Conservation (phyloP, 2,797 vertebrate species). For the Pempheris klunzingeri region DNA sequence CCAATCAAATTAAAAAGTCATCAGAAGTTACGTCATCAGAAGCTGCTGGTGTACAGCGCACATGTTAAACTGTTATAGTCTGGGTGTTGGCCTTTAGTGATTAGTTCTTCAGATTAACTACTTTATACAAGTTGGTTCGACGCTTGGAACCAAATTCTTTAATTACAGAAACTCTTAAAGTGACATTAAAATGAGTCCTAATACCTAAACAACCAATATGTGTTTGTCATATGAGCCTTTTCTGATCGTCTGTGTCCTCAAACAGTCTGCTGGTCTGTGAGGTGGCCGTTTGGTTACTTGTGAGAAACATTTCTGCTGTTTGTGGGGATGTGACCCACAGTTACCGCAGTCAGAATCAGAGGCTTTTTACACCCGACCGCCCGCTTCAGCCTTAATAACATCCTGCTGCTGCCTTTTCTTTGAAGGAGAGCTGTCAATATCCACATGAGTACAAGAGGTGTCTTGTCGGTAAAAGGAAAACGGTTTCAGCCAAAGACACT, state of each 20-base stretch:
- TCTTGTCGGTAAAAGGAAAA: slow-evolving; percentile 5
- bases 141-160: not conserved
- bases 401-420: not conserved
- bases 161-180: too few species aligned
- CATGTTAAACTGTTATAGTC: slow-evolving; percentile 25
- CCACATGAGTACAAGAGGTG: not conserved
- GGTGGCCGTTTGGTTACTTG: not conserved
- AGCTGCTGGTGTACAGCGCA: slow-evolving; percentile 25
- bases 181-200: not conserved
- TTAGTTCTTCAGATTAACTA: slow-evolving; percentile 16
- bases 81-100: slow-evolving; percentile 18
- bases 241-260: not conserved
- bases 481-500: slow-evolving; percentile 5
- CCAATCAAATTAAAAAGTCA: too few species aligned
- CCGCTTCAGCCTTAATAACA: not conserved
- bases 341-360: not conserved
- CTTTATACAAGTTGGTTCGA: slow-evolving; percentile 7
- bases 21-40: not conserved
- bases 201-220: not conserved
- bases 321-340: not conserved
- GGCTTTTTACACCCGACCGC: slow-evolving; percentile 1
- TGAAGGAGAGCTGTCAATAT: slow-evolving; percentile 5
- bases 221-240: not conserved
- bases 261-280: not conserved
- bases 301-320: not conserved